Conservation (phyloP, 1,140 invertebrate genomes). For the Aphaenogaster rudis region DNA sequence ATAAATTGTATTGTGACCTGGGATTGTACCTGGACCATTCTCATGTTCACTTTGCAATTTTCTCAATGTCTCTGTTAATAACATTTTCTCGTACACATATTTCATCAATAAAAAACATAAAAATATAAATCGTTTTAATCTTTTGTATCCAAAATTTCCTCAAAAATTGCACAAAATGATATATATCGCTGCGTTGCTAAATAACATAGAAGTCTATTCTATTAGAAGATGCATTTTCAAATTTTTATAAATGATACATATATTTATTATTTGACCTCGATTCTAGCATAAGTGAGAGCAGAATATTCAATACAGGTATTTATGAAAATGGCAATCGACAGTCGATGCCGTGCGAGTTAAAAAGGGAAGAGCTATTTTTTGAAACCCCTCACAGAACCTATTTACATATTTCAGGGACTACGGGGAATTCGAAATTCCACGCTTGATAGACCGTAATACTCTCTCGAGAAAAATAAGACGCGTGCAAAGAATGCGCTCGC, state of each 20-base stretch:
- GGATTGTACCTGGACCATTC: background rate
- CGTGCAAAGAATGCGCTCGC: constrained; percentile 45
- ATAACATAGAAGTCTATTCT: background rate
- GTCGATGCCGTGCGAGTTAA: background rate
- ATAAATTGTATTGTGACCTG: background rate
- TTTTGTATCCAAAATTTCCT: background rate
- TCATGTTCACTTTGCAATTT: background rate
- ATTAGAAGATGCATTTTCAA: background rate
- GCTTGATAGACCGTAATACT: constrained; percentile 37
- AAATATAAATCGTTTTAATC: background rate
- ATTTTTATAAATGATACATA: background rate
- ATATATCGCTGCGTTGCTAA: background rate
- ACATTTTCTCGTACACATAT: background rate
- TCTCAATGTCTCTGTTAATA: background rate
- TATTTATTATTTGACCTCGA: background rate
- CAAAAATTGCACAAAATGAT: background rate
- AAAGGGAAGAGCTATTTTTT: constrained; percentile 23
- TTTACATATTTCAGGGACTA: constrained; percentile 46
- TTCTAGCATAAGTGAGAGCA: background rate
- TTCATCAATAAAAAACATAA: background rate
- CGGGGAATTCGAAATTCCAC: constrained; percentile 47
- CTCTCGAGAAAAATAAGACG: constrained; percentile 32
- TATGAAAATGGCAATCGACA: constrained; percentile 5
- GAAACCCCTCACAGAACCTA: background rate
- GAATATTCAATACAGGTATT: background rate